These are phyloP conservation scores for Deilephila elpenor DNA, from an alignment of 2,888 invertebrate genomes.

Conservation along the genomic window DNA sequence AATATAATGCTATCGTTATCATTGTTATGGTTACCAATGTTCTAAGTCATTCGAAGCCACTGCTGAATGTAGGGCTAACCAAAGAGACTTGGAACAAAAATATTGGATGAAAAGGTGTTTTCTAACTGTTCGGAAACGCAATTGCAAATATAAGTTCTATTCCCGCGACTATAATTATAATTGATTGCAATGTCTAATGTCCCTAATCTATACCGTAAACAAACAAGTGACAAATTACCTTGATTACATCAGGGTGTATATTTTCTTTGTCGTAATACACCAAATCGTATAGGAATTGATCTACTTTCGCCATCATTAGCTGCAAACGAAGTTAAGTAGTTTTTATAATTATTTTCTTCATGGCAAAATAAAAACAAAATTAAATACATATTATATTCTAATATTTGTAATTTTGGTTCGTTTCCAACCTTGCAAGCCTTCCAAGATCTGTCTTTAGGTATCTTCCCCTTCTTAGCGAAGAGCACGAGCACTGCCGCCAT, in stretches of 20 bases:
- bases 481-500: slow-evolving; percentile 94
- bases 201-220: neutral
- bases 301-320: slow-evolving; percentile 94
- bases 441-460: slow-evolving; percentile 97
- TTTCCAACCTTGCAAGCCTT: slow-evolving; percentile 90
- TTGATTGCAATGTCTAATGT: neutral
- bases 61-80: no score
- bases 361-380: no score
- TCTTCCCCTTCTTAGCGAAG: slow-evolving; percentile 92
- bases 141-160: no score
- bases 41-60: no score
- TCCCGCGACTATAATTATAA: no score
- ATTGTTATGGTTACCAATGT: no score
- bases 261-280: slow-evolving; percentile 97
- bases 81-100: no score
- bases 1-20: slow-evolving; percentile 10
- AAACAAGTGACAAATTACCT: slow-evolving; percentile 80
- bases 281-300: slow-evolving; percentile 92
- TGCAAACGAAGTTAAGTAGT: slow-evolving; percentile 48
- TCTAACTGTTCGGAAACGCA: no score
- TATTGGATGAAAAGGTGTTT: no score
- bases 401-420: neutral
- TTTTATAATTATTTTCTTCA: no score
- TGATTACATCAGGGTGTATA: slow-evolving; percentile 94
- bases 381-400: neutral